Percentiles rank a stretch among this genome's conserved stretches.
phyloP scores from a whole-genome alignment of 2,113 vertebrate genomes.

The Onychostruthus taczanowskii region DNA sequence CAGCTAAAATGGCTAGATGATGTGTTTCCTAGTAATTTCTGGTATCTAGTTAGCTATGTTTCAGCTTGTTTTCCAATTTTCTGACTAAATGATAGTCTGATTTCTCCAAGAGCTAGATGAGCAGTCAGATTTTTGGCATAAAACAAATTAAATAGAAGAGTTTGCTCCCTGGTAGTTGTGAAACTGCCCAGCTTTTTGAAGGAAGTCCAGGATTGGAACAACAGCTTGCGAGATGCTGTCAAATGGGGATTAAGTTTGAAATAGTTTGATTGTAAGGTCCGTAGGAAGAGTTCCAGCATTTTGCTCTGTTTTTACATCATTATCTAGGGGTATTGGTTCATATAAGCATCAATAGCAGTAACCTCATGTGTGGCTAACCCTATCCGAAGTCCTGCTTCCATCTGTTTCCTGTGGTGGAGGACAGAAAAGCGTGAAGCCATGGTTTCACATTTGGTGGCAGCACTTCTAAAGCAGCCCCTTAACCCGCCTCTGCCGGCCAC shows the following conservation, averaged over 20 bases:
- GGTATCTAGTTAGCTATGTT: background rate
- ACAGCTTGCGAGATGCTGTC: background rate
- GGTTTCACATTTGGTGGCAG: background rate
- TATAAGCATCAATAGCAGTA: background rate
- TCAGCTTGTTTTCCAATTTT: background rate
- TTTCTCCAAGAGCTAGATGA: background rate
- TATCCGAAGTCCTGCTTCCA: accelerated
- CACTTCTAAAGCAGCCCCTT: background rate
- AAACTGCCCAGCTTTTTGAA: background rate
- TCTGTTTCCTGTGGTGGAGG: background rate
- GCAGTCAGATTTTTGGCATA: background rate
- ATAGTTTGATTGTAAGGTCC: background rate
- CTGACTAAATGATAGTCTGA: background rate
- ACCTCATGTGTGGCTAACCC: background rate
- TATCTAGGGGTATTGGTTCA: background rate
- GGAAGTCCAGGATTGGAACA: background rate
- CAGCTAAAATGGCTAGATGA: background rate
- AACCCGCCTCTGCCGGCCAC: background rate
- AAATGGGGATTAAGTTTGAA: background rate
- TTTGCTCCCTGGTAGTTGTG: background rate
- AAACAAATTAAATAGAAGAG: background rate
- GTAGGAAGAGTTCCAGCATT: background rate
- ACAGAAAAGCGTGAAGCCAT: accelerated
- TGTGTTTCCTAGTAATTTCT: background rate
- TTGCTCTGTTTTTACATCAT: background rate